Percentiles rank a stretch among this genome's conserved stretches.
Evolutionary conservation across 2,888 invertebrate species (phyloP).

Genomic region (Thereva unica): DNA sequence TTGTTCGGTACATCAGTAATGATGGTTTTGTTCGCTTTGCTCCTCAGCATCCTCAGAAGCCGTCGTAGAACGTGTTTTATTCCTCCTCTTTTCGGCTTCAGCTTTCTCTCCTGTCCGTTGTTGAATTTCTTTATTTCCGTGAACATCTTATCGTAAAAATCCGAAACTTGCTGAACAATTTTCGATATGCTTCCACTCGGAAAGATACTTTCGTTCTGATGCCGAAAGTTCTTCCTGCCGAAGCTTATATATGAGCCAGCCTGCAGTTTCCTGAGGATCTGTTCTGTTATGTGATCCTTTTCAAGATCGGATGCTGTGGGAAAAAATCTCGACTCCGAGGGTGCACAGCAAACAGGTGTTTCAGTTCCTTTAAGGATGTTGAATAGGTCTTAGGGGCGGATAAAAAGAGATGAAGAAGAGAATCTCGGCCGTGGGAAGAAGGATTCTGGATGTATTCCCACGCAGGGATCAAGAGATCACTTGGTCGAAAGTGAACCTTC

Average conservation of each 20-base stretch:
- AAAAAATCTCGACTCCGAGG: constrained; percentile 34
- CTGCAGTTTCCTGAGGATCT: not conserved
- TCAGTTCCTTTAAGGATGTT: constrained; percentile 6
- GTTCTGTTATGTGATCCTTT: constrained; percentile 10
- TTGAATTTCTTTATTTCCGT: constrained; percentile 28
- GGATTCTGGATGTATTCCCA: constrained; percentile 50
- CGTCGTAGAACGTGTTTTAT: constrained; percentile 15
- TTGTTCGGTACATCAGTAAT: constrained; percentile 21
- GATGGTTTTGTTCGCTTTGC: not conserved
- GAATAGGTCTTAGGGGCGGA: not conserved
- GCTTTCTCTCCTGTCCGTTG: constrained; percentile 13
- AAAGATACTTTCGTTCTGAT: constrained; percentile 53
- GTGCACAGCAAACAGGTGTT: constrained; percentile 39
- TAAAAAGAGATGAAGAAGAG: constrained; percentile 26
- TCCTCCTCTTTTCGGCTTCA: not conserved
- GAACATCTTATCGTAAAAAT: constrained; percentile 12
- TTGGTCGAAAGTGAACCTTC: not conserved
- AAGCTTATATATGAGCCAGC: constrained; percentile 8
- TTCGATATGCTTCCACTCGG: constrained; percentile 49
- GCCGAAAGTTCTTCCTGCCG: constrained; percentile 4
- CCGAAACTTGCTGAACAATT: not conserved
- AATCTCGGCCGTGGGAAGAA: constrained; percentile 49
- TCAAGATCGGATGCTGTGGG: constrained; percentile 26
- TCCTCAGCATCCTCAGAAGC: not conserved
- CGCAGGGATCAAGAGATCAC: constrained; percentile 45